Evolutionary conservation across 2,113 vertebrate genomes (phyloP).

Genomic region (Coreoperca whiteheadi): DNA sequence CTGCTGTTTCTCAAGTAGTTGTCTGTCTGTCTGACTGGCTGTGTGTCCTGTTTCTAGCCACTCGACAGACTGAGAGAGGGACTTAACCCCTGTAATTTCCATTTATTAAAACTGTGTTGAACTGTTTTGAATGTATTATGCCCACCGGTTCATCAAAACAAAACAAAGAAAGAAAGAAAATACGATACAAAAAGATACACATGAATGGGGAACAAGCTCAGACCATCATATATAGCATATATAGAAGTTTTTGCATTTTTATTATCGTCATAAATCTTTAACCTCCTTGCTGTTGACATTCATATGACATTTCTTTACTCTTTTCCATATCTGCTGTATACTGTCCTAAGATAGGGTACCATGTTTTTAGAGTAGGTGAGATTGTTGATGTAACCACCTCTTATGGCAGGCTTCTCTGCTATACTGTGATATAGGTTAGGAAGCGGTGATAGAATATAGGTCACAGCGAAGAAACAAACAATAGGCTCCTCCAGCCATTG

Average conservation of each 20-base stretch:
- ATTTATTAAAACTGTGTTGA: conserved; percentile 18
- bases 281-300: conserved; percentile 22
- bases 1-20: conserved; percentile 73
- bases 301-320: conserved; percentile 31
- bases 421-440: conserved; percentile 52
- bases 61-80: conserved; percentile 55
- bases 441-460: conserved; percentile 51
- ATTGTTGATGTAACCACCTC: conserved; percentile 30
- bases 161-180: background rate
- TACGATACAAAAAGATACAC: background rate
- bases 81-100: conserved; percentile 11
- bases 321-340: background rate
- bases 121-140: conserved; percentile 13
- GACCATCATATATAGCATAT: background rate
- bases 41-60: conserved; percentile 73
- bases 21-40: conserved; percentile 70
- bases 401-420: conserved; percentile 9
- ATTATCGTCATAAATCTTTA: background rate
- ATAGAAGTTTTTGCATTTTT: background rate
- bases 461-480: conserved; percentile 58
- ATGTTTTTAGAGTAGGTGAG: conserved; percentile 41
- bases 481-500: conserved; percentile 44
- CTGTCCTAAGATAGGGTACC: conserved; percentile 24
- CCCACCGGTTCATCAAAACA: conserved; percentile 21
- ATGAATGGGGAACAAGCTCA: background rate